These are phyloP conservation scores for Nasonia longicornis DNA, from an alignment of 1,140 invertebrate genomes.

Conservation along the genomic window DNA sequence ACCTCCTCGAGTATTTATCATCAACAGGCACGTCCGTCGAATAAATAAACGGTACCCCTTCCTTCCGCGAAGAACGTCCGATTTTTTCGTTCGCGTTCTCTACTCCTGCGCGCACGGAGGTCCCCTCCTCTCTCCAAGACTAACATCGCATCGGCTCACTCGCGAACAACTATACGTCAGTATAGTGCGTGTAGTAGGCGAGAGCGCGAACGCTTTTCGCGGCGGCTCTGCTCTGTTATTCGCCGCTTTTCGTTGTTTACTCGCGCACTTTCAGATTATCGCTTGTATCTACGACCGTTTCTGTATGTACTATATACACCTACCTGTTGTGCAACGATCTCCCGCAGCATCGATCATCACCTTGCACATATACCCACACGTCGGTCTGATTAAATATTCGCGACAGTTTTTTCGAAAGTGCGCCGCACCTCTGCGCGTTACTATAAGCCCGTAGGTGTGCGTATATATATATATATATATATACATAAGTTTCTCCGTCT, in stretches of 20 bases:
- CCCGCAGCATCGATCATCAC: too few relatives aligned
- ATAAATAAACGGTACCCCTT: constrained; percentile 34
- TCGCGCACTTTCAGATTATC: too few relatives aligned
- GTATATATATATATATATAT: background rate
- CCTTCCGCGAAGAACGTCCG: constrained; percentile 8
- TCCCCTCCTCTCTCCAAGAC: background rate
- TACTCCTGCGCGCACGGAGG: too few relatives aligned
- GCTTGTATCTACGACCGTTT: too few relatives aligned
- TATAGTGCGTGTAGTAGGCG: background rate
- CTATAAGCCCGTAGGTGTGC: background rate
- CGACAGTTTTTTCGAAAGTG: constrained; percentile 23
- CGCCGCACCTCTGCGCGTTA: constrained; percentile 13
- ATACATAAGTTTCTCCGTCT: background rate
- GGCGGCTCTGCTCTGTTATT: background rate
- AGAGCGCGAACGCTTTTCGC: background rate
- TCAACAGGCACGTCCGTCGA: background rate
- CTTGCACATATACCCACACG: background rate
- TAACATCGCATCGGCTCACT: background rate
- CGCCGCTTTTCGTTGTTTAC: too few relatives aligned
- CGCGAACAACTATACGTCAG: background rate
- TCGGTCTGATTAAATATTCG: constrained; percentile 20
- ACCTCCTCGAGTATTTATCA: background rate
- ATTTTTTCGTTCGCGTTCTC: background rate
- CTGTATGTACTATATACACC: background rate
- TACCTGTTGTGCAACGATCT: background rate